Evolutionary conservation across 2,888 invertebrate species (phyloP).

Genomic region (Cyrtodaria siliqua): DNA sequence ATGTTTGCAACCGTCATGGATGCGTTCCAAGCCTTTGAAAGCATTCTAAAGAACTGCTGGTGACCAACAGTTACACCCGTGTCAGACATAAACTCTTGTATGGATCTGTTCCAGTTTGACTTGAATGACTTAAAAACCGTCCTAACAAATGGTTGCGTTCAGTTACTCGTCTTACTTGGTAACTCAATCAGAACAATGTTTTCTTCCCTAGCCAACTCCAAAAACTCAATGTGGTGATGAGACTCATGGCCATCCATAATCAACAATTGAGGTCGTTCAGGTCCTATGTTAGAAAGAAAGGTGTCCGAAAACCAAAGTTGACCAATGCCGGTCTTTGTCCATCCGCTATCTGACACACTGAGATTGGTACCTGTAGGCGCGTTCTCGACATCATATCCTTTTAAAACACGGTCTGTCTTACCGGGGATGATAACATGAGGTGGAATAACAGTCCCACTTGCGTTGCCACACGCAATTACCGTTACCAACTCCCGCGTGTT

Average conservation of each 20-base stretch:
- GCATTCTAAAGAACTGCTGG: constrained; percentile 25
- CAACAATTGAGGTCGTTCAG: constrained; percentile 25
- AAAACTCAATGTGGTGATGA: constrained; percentile 24
- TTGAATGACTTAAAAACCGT: constrained; percentile 56
- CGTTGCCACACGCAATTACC: constrained; percentile 53
- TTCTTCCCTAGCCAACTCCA: constrained; percentile 10
- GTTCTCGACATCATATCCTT: constrained; percentile 22
- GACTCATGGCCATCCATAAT: constrained; percentile 40
- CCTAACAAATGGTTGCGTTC: constrained; percentile 51
- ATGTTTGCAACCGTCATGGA: constrained; percentile 27
- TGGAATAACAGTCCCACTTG: constrained; percentile 25
- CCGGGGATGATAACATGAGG: constrained; percentile 56
- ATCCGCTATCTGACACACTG: constrained; percentile 18
- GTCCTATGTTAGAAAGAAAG: constrained; percentile 33
- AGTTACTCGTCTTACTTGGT: constrained; percentile 47
- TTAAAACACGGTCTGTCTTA: constrained; percentile 25
- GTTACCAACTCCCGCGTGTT: constrained; percentile 29
- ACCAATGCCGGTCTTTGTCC: constrained; percentile 30
- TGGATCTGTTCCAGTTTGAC: constrained; percentile 20
- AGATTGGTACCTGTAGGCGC: too few species aligned
- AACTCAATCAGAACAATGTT: constrained; percentile 26
- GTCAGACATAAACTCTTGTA: constrained; percentile 29
- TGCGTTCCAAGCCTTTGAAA: constrained; percentile 35
- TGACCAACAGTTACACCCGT: constrained; percentile 44
- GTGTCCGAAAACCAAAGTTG: constrained; percentile 17